A percentile compares a stretch with the other conserved stretches of the same genome.
Conservation (phyloP, 1,140 invertebrate genomes). For the Anadara kagoshimensis region DNA sequence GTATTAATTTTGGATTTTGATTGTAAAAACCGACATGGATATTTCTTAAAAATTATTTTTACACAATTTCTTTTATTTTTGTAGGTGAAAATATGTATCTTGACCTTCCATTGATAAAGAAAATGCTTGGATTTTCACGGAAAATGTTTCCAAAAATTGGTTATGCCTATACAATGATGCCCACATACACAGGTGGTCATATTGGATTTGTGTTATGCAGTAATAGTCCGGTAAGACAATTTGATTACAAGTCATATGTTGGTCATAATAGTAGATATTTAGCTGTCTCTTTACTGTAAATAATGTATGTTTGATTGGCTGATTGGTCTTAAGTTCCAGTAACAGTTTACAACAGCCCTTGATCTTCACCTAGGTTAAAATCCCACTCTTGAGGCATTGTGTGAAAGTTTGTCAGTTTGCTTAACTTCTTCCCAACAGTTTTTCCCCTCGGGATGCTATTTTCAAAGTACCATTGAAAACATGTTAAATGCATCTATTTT, state of each 20-base stretch:
- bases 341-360: too few species aligned
- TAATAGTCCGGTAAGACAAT: constrained; percentile 75
- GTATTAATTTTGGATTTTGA: not conserved
- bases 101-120: constrained; percentile 84
- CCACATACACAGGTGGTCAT: constrained; percentile 95
- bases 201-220: constrained; percentile 94
- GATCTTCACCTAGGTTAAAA: too few species aligned
- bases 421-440: too few species aligned
- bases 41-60: not conserved
- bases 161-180: constrained; percentile 89
- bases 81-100: constrained; percentile 92
- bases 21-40: not conserved
- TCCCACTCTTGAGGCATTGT: too few species aligned
- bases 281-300: not conserved
- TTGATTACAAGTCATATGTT: too few species aligned
- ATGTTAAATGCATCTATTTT: too few species aligned
- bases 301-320: not conserved
- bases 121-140: constrained; percentile 83
- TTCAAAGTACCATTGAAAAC: too few species aligned
- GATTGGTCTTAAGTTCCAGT: not conserved
- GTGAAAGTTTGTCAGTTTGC: not conserved
- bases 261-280: too few species aligned
- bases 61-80: constrained; percentile 22
- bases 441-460: too few species aligned
- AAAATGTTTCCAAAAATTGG: constrained; percentile 84